Evolutionary conservation across 1,140 invertebrate species (phyloP).

Genomic region (Nixonia krombeini): DNA sequence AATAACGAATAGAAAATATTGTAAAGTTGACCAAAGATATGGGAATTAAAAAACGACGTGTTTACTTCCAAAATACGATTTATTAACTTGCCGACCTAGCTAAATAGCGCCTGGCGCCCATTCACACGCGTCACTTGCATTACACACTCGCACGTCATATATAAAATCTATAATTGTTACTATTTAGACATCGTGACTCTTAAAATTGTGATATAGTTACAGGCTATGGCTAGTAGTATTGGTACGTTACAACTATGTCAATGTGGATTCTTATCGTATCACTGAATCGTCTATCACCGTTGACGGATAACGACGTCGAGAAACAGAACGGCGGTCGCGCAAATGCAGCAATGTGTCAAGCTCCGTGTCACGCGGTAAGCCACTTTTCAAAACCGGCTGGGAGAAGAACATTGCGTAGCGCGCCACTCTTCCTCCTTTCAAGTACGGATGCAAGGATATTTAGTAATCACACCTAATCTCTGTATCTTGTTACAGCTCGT

Average conservation of each 20-base stretch:
- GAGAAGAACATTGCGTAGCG: neutral
- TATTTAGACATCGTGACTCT: conserved; percentile 60
- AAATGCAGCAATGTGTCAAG: conserved; percentile 7
- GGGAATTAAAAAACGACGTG: neutral
- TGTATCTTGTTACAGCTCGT: neutral
- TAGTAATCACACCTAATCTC: neutral
- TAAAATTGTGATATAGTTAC: conserved; percentile 56
- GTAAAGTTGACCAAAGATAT: no score
- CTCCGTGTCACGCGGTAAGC: no score
- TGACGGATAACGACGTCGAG: conserved; percentile 16
- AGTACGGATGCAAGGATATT: conserved; percentile 22
- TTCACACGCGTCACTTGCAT: conserved; percentile 28
- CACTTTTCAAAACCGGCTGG: neutral
- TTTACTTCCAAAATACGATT: conserved; percentile 65
- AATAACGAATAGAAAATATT: no score
- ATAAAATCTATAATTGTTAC: conserved; percentile 62
- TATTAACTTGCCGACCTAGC: conserved; percentile 60
- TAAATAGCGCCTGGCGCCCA: conserved; percentile 47
- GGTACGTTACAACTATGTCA: conserved; percentile 51
- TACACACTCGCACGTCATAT: conserved; percentile 40
- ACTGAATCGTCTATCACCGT: conserved; percentile 38
- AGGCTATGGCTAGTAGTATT: conserved; percentile 52
- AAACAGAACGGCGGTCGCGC: conserved; percentile 17
- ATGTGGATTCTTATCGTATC: conserved; percentile 49
- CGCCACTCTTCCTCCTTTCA: conserved; percentile 7